Base-by-base conservation (phyloP, 2,113 vertebrate species). In the Laticauda laticaudata region DNA sequence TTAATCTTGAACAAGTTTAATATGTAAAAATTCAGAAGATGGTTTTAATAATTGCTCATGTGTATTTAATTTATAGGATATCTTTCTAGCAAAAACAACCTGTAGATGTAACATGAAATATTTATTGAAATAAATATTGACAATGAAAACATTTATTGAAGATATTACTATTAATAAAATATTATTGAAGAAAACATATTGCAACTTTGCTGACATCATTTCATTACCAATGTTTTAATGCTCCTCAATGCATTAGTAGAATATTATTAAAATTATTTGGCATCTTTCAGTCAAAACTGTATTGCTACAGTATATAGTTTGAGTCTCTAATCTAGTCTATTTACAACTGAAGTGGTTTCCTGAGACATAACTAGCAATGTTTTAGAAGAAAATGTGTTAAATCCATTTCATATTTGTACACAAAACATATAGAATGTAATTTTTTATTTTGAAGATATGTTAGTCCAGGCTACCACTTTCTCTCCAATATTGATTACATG, bases 401-500 rank as follows among this genome's bases (percentile, higher is more conserved):
- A 81, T 39, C 18, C 18, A 81, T 81, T 81, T 81, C 34, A 39
- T 81, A 81, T 21, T 43, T 81, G 75, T 81, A 81, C 34, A 81
- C 34, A 81, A 81, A 39, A 9, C 18, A 81, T 6, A 43, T 43
- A 81, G 34, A 81, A 21, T 81, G 18, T 81, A 81, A 21, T 81
- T 92, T 75, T 64, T 94, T 94, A 94, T 20, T 91, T 88, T 94
- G 95, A 95, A 91, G 91, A 57, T 93, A 90, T 94, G 94, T 94
- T 93, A 89, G 91, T 89, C 0, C 14, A 91, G 94, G 93, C 95
- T 95, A 95, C 93, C 93, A 91, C 93, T 96, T 95, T 59, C 89
- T 87, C 15, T 91, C 87, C 92, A 95, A 56, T 94, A 91, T 96
- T 95, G 59, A 96, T 94, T 92, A 94, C 59, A 95, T 91, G 92